Evolutionary conservation across 2,797 vertebrate species (phyloP).

Genomic region (Mormyrops boulengeri): DNA sequence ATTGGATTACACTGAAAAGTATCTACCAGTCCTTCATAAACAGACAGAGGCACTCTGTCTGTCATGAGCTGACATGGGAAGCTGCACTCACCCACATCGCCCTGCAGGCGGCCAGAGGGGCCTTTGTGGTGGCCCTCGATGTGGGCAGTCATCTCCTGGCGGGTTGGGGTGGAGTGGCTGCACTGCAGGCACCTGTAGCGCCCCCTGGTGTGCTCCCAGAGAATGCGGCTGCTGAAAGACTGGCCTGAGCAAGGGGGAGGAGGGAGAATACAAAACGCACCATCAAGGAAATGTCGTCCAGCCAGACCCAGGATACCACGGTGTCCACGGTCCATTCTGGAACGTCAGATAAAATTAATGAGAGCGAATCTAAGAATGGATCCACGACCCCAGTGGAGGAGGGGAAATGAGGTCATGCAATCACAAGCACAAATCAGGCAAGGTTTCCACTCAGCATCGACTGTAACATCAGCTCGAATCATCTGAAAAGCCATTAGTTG

Average conservation of each 20-base stretch:
- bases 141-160: slow-evolving; percentile 81
- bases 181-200: slow-evolving; percentile 86
- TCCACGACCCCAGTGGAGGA: neutral
- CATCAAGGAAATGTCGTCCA: neutral
- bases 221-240: slow-evolving; percentile 71
- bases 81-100: slow-evolving; percentile 45
- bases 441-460: neutral
- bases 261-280: neutral
- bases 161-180: slow-evolving; percentile 62
- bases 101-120: slow-evolving; percentile 40
- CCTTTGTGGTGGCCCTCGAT: slow-evolving; percentile 68
- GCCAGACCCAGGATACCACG: neutral
- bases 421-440: neutral
- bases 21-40: neutral
- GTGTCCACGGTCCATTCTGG: slow-evolving; percentile 6
- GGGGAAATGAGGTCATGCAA: neutral
- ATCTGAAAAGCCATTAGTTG: neutral
- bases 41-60: neutral
- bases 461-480: neutral
- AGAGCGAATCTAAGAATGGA: neutral
- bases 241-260: slow-evolving; percentile 51
- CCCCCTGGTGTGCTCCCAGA: slow-evolving; percentile 89
- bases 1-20: neutral
- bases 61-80: neutral
- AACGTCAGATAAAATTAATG: slow-evolving; percentile 8